Evolutionary conservation across 1,140 invertebrate genomes (phyloP).

Genomic region (Scaptomyza pallida): DNA sequence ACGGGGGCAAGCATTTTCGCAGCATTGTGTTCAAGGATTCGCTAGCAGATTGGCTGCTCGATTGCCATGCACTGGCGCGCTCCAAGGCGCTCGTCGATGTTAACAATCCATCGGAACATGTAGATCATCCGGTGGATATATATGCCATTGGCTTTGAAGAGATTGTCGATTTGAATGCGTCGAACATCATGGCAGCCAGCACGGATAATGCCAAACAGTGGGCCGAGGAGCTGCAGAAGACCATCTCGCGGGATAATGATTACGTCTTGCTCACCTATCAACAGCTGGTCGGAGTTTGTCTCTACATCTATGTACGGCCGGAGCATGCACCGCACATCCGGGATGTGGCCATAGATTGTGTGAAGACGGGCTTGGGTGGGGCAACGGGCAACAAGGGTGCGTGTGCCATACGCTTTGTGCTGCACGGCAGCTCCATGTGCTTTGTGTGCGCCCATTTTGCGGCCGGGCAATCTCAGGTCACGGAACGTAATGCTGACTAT

Average conservation of each 20-base stretch:
- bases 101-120: constrained; percentile 82
- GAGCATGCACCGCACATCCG: constrained; percentile 93
- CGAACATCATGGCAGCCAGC: constrained; percentile 98
- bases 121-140: constrained; percentile 91
- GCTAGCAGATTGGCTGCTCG: constrained; percentile 97
- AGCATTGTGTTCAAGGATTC: constrained; percentile 98
- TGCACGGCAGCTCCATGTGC: constrained; percentile 96
- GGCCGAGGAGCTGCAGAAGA: constrained; percentile 97
- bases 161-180: constrained; percentile 99
- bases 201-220: constrained; percentile 98
- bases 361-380: constrained; percentile 99
- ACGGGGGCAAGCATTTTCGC: constrained; percentile 99
- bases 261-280: constrained; percentile 97
- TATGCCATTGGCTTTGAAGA: constrained; percentile 99
- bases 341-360: constrained; percentile 96
- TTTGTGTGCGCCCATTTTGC: constrained; percentile 99
- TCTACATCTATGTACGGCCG: constrained; percentile 97
- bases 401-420: constrained; percentile 96
- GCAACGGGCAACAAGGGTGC: constrained; percentile 98
- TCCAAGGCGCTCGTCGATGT: constrained; percentile 85
- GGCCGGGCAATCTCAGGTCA: constrained; percentile 96
- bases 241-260: constrained; percentile 92
- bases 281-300: constrained; percentile 98
- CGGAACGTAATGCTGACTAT: constrained; percentile 98
- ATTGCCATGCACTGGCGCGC: constrained; percentile 86